Evolutionary conservation across 2,797 vertebrate genomes (phyloP), one percentile per base, ranked within the genome.

Genomic region (Typhlichthys subterraneus): DNA sequence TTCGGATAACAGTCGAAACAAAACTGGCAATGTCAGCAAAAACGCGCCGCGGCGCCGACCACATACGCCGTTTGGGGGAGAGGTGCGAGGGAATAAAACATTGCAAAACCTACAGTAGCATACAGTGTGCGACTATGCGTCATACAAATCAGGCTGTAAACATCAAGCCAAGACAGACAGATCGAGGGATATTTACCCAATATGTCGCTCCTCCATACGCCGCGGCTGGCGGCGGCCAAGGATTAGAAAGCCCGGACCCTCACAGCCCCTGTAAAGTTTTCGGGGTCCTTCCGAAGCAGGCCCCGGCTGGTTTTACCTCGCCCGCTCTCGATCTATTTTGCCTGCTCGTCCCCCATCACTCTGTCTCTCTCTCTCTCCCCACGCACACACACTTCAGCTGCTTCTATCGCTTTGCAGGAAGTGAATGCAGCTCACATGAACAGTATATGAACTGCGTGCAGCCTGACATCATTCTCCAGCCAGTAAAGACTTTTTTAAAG

Each of bases 351-450:
- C 72, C 80, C 80, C 77, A 70, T 79, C 77, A 70, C 70, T 75
- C 72, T 65, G 61, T 64, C 54, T 70, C 59, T 48, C 54, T 70
- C 59, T 48, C 67, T 61, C 65, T 67, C 70, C 63, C 55, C 61
- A 47, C 61, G 60, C 59, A 63, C 68, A 59, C 78, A 68, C 77
- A 66, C 82, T 83, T 72, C 73, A 69, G 63, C 66, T 78, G 77
- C 76, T 70, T 77, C 81, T 84, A 80, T 86, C 82, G 84, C 80
- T 80, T 67, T 88, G 85, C 91, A 95, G 94, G 94, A 95, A 94
- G 93, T 94, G 91, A 91, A 91, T 91, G 90, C 87, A 72, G 89
- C 93, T 94, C 94, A 92, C 94, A 91, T 88, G 94, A 92, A 94
- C 89, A 72, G 78, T 77, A 62, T 86, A 89, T 92, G 88, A 92